Conservation (phyloP, 2,888 invertebrate species). For the Hyles lineata region DNA sequence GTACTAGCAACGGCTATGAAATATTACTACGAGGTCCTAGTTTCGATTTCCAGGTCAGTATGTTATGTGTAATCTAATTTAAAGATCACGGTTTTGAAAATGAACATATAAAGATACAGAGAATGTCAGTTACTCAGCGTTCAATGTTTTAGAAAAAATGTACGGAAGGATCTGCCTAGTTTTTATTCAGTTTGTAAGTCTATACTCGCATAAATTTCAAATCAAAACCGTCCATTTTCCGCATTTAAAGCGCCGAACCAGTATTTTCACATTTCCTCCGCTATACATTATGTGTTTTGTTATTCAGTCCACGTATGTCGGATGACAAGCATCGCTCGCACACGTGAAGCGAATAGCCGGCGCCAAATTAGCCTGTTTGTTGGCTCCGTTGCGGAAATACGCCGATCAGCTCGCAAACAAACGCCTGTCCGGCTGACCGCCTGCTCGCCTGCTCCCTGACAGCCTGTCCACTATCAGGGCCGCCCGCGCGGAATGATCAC, state of each 20-base stretch:
- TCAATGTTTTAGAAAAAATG: too few relatives aligned
- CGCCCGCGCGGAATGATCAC: neutral
- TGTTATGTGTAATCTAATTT: too few relatives aligned
- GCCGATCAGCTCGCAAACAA: neutral
- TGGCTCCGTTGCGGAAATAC: neutral
- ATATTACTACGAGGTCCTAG: too few relatives aligned
- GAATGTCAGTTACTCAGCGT: too few relatives aligned
- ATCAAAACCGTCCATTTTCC: too few relatives aligned
- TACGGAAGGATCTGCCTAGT: too few relatives aligned
- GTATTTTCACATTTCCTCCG: neutral
- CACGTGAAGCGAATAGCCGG: conserved; percentile 26
- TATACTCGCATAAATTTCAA: too few relatives aligned
- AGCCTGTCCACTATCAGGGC: neutral
- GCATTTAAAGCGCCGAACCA: neutral
- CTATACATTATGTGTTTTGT: neutral
- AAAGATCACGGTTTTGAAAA: too few relatives aligned
- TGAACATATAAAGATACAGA: too few relatives aligned
- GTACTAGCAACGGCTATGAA: too few relatives aligned
- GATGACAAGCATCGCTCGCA: conserved; percentile 28
- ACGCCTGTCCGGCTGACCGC: neutral
- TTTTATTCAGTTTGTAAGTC: too few relatives aligned
- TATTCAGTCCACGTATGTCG: conserved; percentile 19
- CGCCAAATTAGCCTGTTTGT: conserved; percentile 26
- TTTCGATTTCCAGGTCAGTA: too few relatives aligned
- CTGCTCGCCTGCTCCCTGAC: neutral